A percentile compares a stretch with the other conserved stretches of the same genome.
These are phyloP conservation scores for Volucella inflata DNA, from an alignment of 2,888 invertebrate species.

Conservation along the genomic window DNA sequence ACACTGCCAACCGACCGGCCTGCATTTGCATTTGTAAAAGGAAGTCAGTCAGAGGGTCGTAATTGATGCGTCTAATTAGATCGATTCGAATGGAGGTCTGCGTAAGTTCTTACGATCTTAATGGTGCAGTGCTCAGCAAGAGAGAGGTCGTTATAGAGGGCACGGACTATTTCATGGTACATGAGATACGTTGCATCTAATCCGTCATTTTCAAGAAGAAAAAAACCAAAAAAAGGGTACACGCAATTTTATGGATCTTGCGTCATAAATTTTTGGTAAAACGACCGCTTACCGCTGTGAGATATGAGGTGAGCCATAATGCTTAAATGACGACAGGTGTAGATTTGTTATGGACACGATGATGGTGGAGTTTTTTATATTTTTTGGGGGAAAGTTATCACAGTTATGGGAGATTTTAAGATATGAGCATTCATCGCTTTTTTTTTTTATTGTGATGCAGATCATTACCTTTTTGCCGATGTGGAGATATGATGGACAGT, in stretches of 20 bases:
- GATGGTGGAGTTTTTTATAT: constrained; percentile 2
- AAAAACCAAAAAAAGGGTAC: constrained; percentile 22
- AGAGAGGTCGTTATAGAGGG: background rate
- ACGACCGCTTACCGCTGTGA: constrained; percentile 11
- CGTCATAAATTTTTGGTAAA: constrained; percentile 47
- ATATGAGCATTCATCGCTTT: too few species aligned
- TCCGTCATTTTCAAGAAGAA: constrained; percentile 6
- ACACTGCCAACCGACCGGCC: constrained; percentile 9
- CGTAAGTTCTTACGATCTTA: constrained; percentile 2
- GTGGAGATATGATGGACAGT: too few species aligned
- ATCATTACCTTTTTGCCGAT: too few species aligned
- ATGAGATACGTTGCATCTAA: constrained; percentile 45
- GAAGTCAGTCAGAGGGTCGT: constrained; percentile 27
- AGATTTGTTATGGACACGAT: background rate
- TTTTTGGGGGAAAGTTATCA: constrained; percentile 5
- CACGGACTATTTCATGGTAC: constrained; percentile 14
- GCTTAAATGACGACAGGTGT: constrained; percentile 33
- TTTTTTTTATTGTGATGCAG: too few species aligned
- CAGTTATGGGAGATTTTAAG: too few species aligned
- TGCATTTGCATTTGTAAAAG: constrained; percentile 35
- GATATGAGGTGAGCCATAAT: constrained; percentile 38
- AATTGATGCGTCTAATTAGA: constrained; percentile 52
- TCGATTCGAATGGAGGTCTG: constrained; percentile 46
- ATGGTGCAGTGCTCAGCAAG: background rate
- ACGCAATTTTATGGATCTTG: constrained; percentile 46